Evolutionary conservation across 2,797 vertebrate species (phyloP).

Genomic region (Ctenopoma multispine): DNA sequence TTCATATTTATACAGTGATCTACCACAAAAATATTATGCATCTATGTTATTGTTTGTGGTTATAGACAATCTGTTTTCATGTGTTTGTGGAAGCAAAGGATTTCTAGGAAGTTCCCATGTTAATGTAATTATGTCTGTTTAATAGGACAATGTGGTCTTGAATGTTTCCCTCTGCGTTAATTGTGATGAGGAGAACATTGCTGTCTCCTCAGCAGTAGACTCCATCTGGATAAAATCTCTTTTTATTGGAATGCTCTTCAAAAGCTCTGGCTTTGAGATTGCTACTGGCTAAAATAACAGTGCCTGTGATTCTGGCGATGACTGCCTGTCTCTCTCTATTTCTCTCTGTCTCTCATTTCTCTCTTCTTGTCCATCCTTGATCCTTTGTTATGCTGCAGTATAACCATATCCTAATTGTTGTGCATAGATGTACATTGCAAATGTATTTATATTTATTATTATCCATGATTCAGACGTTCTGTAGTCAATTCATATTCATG

Average conservation of each 20-base stretch:
- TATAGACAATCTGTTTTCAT: conserved; percentile 59
- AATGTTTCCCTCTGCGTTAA: conserved; percentile 64
- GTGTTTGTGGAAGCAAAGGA: conserved; percentile 51
- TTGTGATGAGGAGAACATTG: conserved; percentile 73
- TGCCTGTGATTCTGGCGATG: conserved; percentile 78
- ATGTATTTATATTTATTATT: too few relatives aligned
- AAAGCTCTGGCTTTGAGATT: conserved; percentile 53
- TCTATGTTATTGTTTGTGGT: conserved; percentile 61
- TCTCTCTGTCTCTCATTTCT: conserved; percentile 66
- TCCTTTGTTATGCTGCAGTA: background rate
- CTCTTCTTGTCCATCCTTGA: conserved; percentile 21
- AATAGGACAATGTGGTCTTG: conserved; percentile 66
- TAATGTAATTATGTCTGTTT: conserved; percentile 74
- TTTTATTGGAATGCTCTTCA: conserved; percentile 66
- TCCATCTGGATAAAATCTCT: conserved; percentile 76
- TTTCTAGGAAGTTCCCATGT: conserved; percentile 75
- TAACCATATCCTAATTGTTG: conserved; percentile 1
- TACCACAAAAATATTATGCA: background rate
- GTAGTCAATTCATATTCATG: too few relatives aligned
- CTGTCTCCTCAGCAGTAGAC: conserved; percentile 53
- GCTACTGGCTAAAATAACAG: conserved; percentile 68
- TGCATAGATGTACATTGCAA: conserved; percentile 1
- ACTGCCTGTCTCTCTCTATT: conserved; percentile 64
- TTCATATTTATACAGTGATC: too few relatives aligned
- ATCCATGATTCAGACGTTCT: too few relatives aligned